Base-by-base conservation (phyloP, 2,888 invertebrate genomes). In the Sinopyrophorus schimmeli region DNA sequence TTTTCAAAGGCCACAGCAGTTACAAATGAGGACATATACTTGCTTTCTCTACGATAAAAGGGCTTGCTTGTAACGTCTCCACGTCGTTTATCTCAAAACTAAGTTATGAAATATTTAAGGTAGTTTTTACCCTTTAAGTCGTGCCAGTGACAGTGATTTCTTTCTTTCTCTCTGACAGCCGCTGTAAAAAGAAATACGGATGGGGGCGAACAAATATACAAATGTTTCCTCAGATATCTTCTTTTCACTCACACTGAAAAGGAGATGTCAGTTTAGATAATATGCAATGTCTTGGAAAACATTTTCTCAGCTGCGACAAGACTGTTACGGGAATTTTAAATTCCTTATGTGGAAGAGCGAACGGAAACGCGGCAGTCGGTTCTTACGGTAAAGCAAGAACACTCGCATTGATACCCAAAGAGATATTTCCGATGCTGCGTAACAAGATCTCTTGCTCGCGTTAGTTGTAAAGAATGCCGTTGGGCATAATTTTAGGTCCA, bases 51-150 rank as follows among this genome's bases (percentile, higher is more conserved):
- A 26, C 46, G 52, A 48, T 60, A 57, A 60, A 61, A 61, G 59
- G 55, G 47, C 30, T 52, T 42, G 49, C 53, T 44, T 57, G 51
- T 48, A 52, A 51, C 47, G 55, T 55, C 55, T 55, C 31, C 53
- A 55, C 51, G 48, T 55, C 43, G 53, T 57, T 54, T 57, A 54
- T 57, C 47, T 53, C 38, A 43, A 50, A 52, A 49, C 54, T 51
- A 53, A 57, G 46, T 51, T 51, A 51, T 55, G 55, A 58, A 58
- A 58, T 58, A 58, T 58, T 58, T 54, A 58, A 55, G 54, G 50
- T 44, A 52, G 52, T 55, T 58, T 58, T 58, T 58, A 49, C 50
- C 32, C 46, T 48, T 43, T 37, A 49, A 53, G 49, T 38, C 37
- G 46, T 38, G 43, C 23, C 47, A 21, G 47, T 44, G 47, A 47